Conservation (phyloP, 2,113 vertebrate species). For the Sebastes fasciatus region DNA sequence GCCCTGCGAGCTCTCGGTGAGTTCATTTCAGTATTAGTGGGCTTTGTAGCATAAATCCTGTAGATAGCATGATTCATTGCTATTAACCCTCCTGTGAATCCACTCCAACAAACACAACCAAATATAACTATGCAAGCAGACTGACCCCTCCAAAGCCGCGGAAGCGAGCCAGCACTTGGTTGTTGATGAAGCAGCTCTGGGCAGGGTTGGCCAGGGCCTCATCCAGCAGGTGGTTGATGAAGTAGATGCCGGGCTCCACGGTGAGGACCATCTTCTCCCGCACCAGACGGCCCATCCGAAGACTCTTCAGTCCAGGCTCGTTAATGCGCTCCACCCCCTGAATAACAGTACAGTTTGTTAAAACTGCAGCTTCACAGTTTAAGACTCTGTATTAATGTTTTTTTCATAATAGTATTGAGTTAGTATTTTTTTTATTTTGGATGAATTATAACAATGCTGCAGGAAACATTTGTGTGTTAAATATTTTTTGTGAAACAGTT, state of each 20-base stretch:
- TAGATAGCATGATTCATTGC: too few species aligned
- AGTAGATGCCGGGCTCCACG: conserved; percentile 96
- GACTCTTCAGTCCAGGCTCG: conserved; percentile 89
- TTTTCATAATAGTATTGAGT: not conserved
- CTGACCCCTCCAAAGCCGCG: conserved; percentile 93
- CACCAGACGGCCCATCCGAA: conserved; percentile 90
- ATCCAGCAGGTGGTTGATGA: conserved; percentile 93
- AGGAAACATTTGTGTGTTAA: too few species aligned
- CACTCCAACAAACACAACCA: not conserved
- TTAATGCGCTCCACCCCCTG: conserved; percentile 90
- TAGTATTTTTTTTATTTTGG: not conserved
- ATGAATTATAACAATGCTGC: too few species aligned
- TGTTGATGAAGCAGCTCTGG: conserved; percentile 91
- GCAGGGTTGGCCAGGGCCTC: conserved; percentile 86
- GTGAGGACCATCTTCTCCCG: conserved; percentile 95
- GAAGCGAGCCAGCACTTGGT: conserved; percentile 87
- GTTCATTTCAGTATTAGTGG: too few species aligned
- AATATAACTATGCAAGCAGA: conserved; percentile 1
- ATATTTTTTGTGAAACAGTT: too few species aligned
- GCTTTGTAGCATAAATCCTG: too few species aligned
- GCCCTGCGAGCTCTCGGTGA: not conserved
- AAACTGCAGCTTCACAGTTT: not conserved
- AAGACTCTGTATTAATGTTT: not conserved
- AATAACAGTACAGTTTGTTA: not conserved
- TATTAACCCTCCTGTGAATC: not conserved